These are phyloP conservation scores for Zoroaster sp. DNA, from an alignment of 53 echinoderm and acorn worm species.

Conservation along the genomic window DNA sequence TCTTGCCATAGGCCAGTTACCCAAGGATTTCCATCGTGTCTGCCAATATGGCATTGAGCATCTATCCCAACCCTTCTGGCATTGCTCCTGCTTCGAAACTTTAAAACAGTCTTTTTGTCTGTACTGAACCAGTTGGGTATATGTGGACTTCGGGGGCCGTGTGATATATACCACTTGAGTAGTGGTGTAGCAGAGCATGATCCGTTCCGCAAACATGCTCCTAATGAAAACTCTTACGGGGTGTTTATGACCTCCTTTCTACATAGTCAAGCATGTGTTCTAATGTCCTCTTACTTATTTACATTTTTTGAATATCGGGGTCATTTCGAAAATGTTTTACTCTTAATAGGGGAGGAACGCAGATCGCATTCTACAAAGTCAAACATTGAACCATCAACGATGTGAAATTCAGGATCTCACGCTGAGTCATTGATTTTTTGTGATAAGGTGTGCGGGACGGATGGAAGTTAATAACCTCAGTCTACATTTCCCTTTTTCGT, in stretches of 20 bases:
- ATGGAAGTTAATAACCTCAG: not conserved
- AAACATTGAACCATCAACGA: too few species aligned
- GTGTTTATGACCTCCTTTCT: not conserved
- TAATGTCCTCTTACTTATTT: not conserved
- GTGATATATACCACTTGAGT: not conserved
- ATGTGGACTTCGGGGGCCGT: not conserved
- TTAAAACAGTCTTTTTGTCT: not conserved
- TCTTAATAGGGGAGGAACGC: constrained; percentile 5
- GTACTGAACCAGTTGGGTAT: not conserved
- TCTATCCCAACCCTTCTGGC: not conserved
- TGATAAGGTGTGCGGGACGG: not conserved
- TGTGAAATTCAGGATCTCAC: too few species aligned
- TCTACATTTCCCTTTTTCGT: not conserved
- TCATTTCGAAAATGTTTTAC: constrained; percentile 19
- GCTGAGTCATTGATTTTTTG: not conserved
- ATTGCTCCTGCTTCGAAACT: not conserved
- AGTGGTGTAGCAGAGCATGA: constrained; percentile 1
- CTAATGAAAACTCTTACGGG: not conserved
- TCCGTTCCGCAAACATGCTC: constrained; percentile 10
- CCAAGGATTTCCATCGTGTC: constrained; percentile 49
- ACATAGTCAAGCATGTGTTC: not conserved
- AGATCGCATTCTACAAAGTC: constrained; percentile 19
- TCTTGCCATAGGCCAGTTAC: constrained; percentile 49
- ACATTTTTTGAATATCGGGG: constrained; percentile 56
- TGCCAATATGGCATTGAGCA: constrained; percentile 33